Evolutionary conservation across 2,888 invertebrate genomes (phyloP), one percentile per base, ranked within the genome.

Genomic region (Oligia strigilis): DNA sequence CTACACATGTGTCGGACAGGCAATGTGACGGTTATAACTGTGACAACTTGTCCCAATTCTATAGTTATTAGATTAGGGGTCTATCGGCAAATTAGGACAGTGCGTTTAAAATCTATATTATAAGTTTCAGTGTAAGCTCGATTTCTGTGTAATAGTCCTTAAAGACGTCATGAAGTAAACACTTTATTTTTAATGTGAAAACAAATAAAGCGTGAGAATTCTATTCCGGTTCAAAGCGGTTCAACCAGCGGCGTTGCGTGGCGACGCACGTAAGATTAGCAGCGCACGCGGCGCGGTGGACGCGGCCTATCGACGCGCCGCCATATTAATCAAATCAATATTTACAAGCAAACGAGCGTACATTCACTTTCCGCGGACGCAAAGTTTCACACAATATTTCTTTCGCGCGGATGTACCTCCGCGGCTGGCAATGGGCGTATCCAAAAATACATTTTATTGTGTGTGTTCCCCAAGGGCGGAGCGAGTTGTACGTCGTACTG

Each of bases 391-490:
- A 80, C 82, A 91, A 88, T 93, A 92, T 93, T 94, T 95, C 93
- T 95, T 95, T 95, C 94, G 90, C 91, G 92, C 93, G 94, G 93
- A 94, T 94, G 94, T 94, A 93, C 93, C 95, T 94, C 91, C 92
- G 94, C 93, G 94, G 94, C 95, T 95, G 95, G 96, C 96, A 96
- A 95, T 96, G 95, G 94, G 93, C 93, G 93, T 93, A 87, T 94
- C 96, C 94, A 94, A 95, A 96, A 96, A 96, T 96, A 96, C 90
- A 94, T 95, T 96, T 96, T 96, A 96, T 95, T 95, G 95, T 96
- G 94, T 96, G 94, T 93, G 93, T 94, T 94, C 93, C 92, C 93
- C 96, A 96, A 96, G 96, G 96, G 96, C 96, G 93, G 85, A 82
- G 84, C 85, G 88, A 88, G 82, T 87, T 87, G 87, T 87, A 83